A percentile compares a stretch with the other conserved stretches of the same genome.
These are phyloP conservation scores for Sarcophaga carnaria DNA, from an alignment of 2,888 invertebrate genomes.

Conservation along the genomic window DNA sequence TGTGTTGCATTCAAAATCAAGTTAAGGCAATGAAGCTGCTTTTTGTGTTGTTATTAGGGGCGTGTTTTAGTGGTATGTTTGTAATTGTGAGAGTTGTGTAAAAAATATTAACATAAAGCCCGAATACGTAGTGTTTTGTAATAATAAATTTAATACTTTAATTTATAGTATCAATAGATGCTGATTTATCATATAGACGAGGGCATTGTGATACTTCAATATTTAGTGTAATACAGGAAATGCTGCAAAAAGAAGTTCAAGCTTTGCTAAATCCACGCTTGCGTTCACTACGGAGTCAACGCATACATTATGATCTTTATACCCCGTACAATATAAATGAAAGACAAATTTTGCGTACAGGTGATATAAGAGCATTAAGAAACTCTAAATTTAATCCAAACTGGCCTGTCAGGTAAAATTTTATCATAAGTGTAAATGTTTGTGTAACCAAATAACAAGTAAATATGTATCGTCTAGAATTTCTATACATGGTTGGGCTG, in stretches of 20 bases:
- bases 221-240: constrained; percentile 73
- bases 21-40: constrained; percentile 45
- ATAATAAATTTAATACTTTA: constrained; percentile 8
- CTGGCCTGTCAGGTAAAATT: constrained; percentile 76
- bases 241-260: constrained; percentile 72
- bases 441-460: too few species aligned
- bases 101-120: constrained; percentile 24
- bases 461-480: constrained; percentile 70
- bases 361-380: constrained; percentile 72
- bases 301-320: constrained; percentile 76
- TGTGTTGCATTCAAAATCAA: constrained; percentile 49
- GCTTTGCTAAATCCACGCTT: constrained; percentile 69
- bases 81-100: background rate
- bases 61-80: constrained; percentile 54
- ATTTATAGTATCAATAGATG: constrained; percentile 44
- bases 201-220: constrained; percentile 76
- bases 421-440: background rate
- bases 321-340: constrained; percentile 74
- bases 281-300: constrained; percentile 65
- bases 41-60: constrained; percentile 33
- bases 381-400: constrained; percentile 76
- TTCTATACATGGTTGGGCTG: constrained; percentile 78
- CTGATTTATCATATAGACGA: constrained; percentile 73
- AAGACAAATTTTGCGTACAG: constrained; percentile 73
- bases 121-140: constrained; percentile 1